phyloP scores from a whole-genome alignment of 2,888 invertebrate species.

The Drosophila mercatorum region DNA sequence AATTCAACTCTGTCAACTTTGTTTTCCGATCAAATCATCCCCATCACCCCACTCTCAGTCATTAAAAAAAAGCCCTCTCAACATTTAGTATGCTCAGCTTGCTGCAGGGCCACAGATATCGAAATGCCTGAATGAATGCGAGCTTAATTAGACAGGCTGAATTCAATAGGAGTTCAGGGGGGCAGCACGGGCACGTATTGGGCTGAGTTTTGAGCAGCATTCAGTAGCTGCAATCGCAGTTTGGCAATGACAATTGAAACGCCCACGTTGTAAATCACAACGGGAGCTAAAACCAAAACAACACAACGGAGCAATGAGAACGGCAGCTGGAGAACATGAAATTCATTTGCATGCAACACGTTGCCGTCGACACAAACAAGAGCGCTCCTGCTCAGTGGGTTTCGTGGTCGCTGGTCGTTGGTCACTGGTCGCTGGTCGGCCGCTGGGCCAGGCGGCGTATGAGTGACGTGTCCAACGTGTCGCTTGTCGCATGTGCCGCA shows the following conservation, averaged over 20 bases:
- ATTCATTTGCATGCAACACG: conserved; percentile 81
- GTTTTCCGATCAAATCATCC: neutral
- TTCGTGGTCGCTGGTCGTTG: neutral
- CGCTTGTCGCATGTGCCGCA: conserved; percentile 48
- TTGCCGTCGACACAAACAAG: conserved; percentile 60
- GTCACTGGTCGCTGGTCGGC: conserved; percentile 8
- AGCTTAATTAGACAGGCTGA: conserved; percentile 31
- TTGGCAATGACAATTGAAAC: conserved; percentile 56
- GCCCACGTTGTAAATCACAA: conserved; percentile 62
- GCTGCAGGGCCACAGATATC: neutral
- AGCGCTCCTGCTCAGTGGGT: neutral
- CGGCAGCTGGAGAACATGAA: conserved; percentile 36
- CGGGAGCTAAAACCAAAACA: conserved; percentile 24
- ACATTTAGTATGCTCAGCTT: conserved; percentile 5
- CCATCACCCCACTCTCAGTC: too few relatives aligned
- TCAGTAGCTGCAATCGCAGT: conserved; percentile 18
- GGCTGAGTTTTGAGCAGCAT: conserved; percentile 15
- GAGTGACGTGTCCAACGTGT: conserved; percentile 60
- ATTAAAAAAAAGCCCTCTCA: too few relatives aligned
- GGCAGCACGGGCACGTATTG: conserved; percentile 1
- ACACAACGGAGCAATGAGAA: conserved; percentile 11
- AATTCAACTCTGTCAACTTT: neutral
- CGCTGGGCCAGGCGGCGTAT: conserved; percentile 53
- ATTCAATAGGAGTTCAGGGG: conserved; percentile 8
- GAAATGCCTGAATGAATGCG: conserved; percentile 2